Evolutionary conservation across 2,797 vertebrate genomes (phyloP).

Genomic region (Ceryle rudis): DNA sequence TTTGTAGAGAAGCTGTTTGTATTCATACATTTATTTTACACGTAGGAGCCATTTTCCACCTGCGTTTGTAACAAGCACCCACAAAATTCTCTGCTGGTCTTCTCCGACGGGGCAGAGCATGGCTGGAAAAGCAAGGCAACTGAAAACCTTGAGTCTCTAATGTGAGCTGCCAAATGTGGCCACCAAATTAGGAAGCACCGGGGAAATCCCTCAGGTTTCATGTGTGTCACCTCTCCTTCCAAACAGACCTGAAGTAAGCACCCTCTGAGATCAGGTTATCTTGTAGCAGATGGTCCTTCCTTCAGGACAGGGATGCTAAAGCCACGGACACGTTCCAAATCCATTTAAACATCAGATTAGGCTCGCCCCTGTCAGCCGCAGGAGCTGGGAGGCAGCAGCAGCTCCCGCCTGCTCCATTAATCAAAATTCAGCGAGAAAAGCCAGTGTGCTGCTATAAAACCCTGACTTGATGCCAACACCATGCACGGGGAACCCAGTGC

Average conservation of each 20-base stretch:
- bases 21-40: not conserved
- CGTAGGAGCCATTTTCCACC: not conserved
- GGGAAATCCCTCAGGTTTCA: not conserved
- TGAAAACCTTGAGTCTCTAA: not conserved
- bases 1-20: not conserved
- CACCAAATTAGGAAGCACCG: not conserved
- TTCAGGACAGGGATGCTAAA: constrained; percentile 61
- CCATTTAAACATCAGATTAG: constrained; percentile 57
- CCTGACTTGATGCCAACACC: constrained; percentile 39
- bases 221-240: not conserved
- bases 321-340: constrained; percentile 51
- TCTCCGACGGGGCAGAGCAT: not conserved
- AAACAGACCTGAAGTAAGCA: not conserved
- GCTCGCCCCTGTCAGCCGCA: constrained; percentile 47
- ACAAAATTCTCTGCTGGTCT: not conserved
- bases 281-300: constrained; percentile 55
- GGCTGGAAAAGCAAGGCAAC: not conserved
- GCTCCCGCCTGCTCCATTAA: constrained; percentile 60
- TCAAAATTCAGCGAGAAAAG: constrained; percentile 69
- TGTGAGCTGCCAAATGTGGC: not conserved
- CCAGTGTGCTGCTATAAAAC: constrained; percentile 36
- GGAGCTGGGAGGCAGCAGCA: constrained; percentile 59
- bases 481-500: not conserved
- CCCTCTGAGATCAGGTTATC: constrained; percentile 5
- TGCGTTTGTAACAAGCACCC: not conserved